These are phyloP conservation scores for Engystomops pustulosus DNA, from an alignment of 2,113 vertebrate species.

Conservation along the genomic window DNA sequence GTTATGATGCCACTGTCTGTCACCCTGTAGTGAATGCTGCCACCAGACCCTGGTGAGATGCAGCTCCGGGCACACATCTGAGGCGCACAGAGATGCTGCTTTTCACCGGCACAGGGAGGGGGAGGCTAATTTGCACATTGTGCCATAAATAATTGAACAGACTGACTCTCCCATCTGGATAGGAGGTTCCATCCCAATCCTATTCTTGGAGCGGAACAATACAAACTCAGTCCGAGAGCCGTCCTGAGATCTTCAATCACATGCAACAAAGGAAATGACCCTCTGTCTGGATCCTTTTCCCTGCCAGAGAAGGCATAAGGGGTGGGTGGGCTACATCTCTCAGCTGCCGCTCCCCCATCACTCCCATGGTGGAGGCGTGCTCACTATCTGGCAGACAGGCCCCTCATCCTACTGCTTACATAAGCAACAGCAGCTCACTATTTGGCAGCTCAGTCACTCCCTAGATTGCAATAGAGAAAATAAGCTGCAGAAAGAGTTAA, in stretches of 20 bases:
- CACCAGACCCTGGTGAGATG: not conserved
- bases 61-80: not conserved
- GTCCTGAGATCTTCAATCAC: not conserved
- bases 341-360: constrained; percentile 16
- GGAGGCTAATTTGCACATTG: constrained; percentile 2
- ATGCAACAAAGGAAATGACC: constrained; percentile 40
- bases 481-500: not conserved
- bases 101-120: not conserved
- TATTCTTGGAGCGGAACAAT: not conserved
- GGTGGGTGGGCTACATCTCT: not conserved
- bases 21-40: not conserved
- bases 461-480: not conserved
- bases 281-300: not conserved
- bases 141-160: constrained; percentile 43
- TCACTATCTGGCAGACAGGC: constrained; percentile 37
- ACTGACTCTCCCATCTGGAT: not conserved
- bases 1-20: not conserved
- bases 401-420: constrained; percentile 5
- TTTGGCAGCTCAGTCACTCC: constrained; percentile 1
- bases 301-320: not conserved
- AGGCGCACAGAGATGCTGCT: not conserved
- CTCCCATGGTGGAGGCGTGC: not conserved
- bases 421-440: not conserved
- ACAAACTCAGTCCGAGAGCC: not conserved
- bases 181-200: not conserved